phyloP scores from a whole-genome alignment of 2,113 vertebrate genomes.

The Rhynchopsitta pachyrhyncha region DNA sequence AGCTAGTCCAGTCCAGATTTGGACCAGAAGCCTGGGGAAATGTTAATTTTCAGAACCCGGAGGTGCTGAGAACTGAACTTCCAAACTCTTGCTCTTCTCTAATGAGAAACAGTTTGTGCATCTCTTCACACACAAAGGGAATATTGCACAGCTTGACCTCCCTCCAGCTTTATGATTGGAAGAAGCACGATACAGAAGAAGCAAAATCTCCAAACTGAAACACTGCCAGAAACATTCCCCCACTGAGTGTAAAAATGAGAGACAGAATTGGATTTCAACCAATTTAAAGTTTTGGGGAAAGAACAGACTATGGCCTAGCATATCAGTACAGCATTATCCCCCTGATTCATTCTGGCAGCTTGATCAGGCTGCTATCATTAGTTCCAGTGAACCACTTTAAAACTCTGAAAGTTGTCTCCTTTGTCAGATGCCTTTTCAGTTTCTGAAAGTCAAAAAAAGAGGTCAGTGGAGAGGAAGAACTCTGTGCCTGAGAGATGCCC shows the following conservation, averaged over 20 bases:
- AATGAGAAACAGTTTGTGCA: neutral
- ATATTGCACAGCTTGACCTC: constrained; percentile 27
- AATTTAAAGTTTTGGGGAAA: constrained; percentile 42
- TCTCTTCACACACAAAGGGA: neutral
- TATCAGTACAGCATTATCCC: neutral
- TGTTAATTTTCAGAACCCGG: neutral
- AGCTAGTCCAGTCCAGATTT: neutral
- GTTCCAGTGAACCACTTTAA: neutral
- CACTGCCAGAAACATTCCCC: constrained; percentile 32
- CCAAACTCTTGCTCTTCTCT: neutral
- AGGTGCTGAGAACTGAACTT: neutral
- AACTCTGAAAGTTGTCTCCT: constrained; percentile 3
- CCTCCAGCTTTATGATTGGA: constrained; percentile 35
- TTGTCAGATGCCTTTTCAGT: neutral
- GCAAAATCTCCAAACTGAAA: constrained; percentile 29
- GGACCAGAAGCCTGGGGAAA: neutral
- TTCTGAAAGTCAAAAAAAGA: neutral
- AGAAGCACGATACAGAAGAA: constrained; percentile 8
- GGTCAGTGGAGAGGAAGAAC: neutral
- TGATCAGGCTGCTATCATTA: constrained; percentile 30
- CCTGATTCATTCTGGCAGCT: constrained; percentile 23
- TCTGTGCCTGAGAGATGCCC: neutral
- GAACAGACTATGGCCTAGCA: neutral
- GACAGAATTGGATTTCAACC: constrained; percentile 42
- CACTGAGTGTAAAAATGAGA: constrained; percentile 33